phyloP scores from a whole-genome alignment of 2,113 vertebrate genomes.

The Litocranius walleri region DNA sequence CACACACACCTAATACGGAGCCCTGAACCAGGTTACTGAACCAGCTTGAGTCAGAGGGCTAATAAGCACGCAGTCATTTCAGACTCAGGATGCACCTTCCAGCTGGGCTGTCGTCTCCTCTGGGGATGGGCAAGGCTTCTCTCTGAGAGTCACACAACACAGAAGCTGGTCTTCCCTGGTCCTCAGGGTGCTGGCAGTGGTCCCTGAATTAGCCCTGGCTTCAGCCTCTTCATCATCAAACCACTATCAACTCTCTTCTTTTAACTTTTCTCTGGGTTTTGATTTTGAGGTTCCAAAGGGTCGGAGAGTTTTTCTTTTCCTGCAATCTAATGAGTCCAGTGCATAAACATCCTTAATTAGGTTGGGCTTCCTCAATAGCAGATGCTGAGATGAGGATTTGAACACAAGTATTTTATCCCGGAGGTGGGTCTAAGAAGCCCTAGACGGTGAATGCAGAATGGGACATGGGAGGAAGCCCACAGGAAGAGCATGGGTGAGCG shows the following conservation, averaged over 20 bases:
- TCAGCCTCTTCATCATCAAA: background rate
- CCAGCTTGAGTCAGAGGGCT: background rate
- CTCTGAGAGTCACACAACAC: fast-evolving
- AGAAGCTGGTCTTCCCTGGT: too few species aligned
- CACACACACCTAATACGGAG: background rate
- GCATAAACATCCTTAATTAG: background rate
- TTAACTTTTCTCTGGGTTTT: background rate
- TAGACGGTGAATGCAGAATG: fast-evolving
- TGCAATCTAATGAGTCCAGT: fast-evolving
- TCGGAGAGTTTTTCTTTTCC: background rate
- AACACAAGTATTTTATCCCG: too few species aligned
- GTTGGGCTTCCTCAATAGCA: fast-evolving
- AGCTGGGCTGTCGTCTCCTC: background rate
- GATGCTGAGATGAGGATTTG: background rate
- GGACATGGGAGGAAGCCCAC: fast-evolving
- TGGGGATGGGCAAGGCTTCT: background rate
- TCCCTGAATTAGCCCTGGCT: background rate
- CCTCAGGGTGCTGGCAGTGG: fast-evolving
- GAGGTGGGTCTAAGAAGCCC: background rate
- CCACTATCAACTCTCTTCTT: background rate
- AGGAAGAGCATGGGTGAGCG: fast-evolving
- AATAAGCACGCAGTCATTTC: fast-evolving
- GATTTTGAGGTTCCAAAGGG: too few species aligned
- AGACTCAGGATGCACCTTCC: background rate
- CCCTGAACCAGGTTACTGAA: background rate